Percentiles rank a stretch among this genome's conserved stretches.
phyloP scores from a whole-genome alignment of 2,797 vertebrate species.

The Coracias cyanogaster region DNA sequence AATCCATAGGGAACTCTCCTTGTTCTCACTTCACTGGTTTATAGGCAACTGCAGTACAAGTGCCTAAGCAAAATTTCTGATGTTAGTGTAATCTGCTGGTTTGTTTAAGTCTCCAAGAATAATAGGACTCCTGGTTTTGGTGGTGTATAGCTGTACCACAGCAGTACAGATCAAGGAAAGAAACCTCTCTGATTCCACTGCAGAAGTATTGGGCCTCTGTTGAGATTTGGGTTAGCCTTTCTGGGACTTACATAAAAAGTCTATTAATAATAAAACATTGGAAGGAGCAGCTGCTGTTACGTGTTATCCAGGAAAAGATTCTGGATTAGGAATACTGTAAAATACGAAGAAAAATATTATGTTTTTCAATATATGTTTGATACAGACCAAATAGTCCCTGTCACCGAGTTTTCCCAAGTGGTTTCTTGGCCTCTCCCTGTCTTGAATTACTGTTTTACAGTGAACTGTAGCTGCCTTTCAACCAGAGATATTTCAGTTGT shows the following conservation, averaged over 20 bases:
- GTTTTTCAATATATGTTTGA: background rate
- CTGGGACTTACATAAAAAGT: background rate
- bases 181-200: background rate
- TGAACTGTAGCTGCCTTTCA: background rate
- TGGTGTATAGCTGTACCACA: background rate
- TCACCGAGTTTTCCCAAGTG: background rate
- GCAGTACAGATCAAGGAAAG: background rate
- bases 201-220: accelerated
- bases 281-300: background rate
- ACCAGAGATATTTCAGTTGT: background rate
- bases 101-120: background rate
- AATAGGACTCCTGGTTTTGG: background rate
- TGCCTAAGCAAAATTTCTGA: background rate
- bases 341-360: background rate
- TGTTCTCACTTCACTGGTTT: background rate
- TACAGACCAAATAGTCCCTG: background rate
- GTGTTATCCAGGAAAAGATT: background rate
- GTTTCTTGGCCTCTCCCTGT: background rate
- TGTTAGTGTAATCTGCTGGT: background rate
- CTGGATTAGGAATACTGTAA: background rate
- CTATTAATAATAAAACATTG: background rate
- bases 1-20: background rate
- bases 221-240: background rate
- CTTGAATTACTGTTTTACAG: background rate
- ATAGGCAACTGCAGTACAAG: background rate